Base-by-base conservation (phyloP, 2,113 vertebrate genomes). In the Platichthys stellatus region DNA sequence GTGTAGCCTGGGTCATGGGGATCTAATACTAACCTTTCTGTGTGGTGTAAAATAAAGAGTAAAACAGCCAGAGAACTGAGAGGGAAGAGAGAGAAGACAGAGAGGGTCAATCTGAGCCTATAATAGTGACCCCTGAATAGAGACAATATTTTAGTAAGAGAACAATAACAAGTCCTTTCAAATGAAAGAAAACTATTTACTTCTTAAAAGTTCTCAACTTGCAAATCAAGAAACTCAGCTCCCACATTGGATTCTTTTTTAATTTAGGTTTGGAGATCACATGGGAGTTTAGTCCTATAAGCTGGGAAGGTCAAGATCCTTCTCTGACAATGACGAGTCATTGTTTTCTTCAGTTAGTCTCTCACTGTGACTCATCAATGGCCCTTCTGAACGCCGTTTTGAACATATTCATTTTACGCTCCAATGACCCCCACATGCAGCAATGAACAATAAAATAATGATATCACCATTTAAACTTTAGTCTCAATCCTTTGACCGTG, bases 391-490 rank as follows among this genome's bases (percentile, higher is more conserved):
- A 45, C 74, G 69, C 59, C 47, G 15, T 82, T 79, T 83, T 80
- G 26, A 84, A 80, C 54, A 70, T 69, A 72, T 67, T 72, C 0
- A 24, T 78, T 83, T 90, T 70, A 80, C 68, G 86, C 81, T 78
- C 85, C 75, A 24, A 69, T 72, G 78, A 87, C 78, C 78, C 23
- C 61, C 35, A 69, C 72, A 78, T 70, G 73, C 47, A 88, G 43
- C 47, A 68, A 1, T 1, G 63, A 70, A 89, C 83, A 88, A 85
- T 81, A 74, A 74, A 81, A 82, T 80, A 83, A 89, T 88, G 81
- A 88, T 84, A 85, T 88, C 76, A 90, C 47, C 58, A 65, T 47
- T 75, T 89, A 87, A 90, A 89, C 76, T 84, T 82, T 71, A 31
- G 71, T 76, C 79, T 73, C 38, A 23, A 5, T 59, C 69, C 58